Evolutionary conservation across 2,888 invertebrate genomes (phyloP), one percentile per base, ranked within the genome.

Genomic region (Abrostola triplasia): DNA sequence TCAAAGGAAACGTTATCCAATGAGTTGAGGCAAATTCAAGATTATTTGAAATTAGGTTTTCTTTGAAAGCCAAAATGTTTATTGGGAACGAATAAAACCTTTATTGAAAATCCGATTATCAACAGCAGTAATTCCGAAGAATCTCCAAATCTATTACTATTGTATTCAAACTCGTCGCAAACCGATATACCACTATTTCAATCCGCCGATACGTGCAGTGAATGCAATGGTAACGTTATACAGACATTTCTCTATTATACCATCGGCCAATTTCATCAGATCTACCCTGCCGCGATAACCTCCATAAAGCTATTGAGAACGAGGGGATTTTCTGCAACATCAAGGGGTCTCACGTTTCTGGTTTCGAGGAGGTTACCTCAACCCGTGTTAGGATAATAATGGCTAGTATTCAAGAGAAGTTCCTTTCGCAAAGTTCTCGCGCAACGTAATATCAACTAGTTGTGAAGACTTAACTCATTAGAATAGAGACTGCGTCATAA

Each of bases 341-440:
- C 49, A 13, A 52, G 42, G 40, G 82, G 66, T 76, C 86, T 77
- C 35, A 64, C 59, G 63, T 70, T 60, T 76, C 70, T 83, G 83
- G 82, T 57, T 54, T 66, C 42, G 59, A 73, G 79, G 75, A 76
- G 76, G 76, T 83, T 81, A 80, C 81, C 73, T 77, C 75, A 76
- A 72, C 77, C 80, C 79, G 81, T 82, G 84, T 86, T 84, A 85
- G 83, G 81, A 87, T 87, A 84, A 87, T 86, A 84, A 77, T 73
- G 78, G 81, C 81, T 77, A 80, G 82, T 81, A 82, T 82, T 79
- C 76, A 68, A 70, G 67, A 66, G 62, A 80, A 83, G 78, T 80
- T 81, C 75, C 73, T 77, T 79, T 76, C 38, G 74, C 70, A 49
- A 70, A 82, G 77, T 83, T 83, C 66, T 57, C 67, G 56, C 59